Conservation (phyloP, 2,888 invertebrate genomes). For the Dilophus febrilis region DNA sequence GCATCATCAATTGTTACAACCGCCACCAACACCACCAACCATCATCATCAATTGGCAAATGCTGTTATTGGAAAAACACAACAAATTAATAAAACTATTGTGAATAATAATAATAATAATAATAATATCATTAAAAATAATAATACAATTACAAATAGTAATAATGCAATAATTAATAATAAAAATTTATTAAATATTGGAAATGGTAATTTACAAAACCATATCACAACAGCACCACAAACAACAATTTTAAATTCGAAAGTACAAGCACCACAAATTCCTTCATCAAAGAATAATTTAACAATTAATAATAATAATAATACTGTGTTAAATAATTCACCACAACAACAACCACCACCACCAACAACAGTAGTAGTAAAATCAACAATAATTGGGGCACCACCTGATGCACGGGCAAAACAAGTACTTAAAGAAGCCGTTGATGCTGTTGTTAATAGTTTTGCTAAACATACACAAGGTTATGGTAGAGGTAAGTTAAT, state of each 20-base stretch:
- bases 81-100: slow-evolving; percentile 3
- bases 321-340: slow-evolving; percentile 9
- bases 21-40: background rate
- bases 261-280: slow-evolving; percentile 15
- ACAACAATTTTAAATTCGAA: slow-evolving; percentile 10
- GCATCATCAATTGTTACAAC: slow-evolving; percentile 12
- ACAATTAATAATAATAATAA: background rate
- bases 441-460: slow-evolving; percentile 54
- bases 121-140: slow-evolving; percentile 4
- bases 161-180: background rate
- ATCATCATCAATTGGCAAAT: too few relatives aligned
- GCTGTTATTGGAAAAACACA: background rate
- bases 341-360: slow-evolving; percentile 9
- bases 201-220: background rate
- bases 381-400: too few relatives aligned
- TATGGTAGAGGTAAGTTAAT: slow-evolving; percentile 43
- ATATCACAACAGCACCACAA: slow-evolving; percentile 2
- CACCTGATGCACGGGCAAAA: slow-evolving; percentile 37
- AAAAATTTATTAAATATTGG: slow-evolving; percentile 3
- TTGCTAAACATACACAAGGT: slow-evolving; percentile 53
- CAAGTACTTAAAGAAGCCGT: slow-evolving; percentile 50
- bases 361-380: slow-evolving; percentile 8
- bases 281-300: slow-evolving; percentile 11
- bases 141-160: slow-evolving; percentile 10
- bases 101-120: slow-evolving; percentile 4